Base-by-base conservation (phyloP, 2,113 vertebrate genomes). In the Malurus elegans region DNA sequence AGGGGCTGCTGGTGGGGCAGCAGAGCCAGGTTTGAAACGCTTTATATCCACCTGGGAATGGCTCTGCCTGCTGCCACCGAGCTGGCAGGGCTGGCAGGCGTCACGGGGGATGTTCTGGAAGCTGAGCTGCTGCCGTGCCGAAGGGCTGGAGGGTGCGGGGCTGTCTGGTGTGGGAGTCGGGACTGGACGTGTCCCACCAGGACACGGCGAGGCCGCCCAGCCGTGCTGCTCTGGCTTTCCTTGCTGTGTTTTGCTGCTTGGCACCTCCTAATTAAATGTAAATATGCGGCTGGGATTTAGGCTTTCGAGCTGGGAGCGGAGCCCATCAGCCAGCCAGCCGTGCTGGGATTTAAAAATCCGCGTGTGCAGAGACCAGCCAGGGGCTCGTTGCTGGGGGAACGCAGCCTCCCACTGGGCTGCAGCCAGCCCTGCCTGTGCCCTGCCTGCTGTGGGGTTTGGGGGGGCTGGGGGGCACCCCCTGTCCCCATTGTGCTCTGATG, bases 181-280 rank as follows among this genome's bases (percentile, higher is more conserved):
- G 9, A 36, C 65, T 57, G 92, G 54, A 21, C 21, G 8, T 40
- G 38, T 66, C 84, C 58, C 38, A 12, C 6, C 23, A 23, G 90
- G 69, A 40, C 4, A 1, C 1, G 0, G 40, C 0, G 17, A 58
- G 29, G 65, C 87, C 1, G 2, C 88, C 74, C 95, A 64, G 88
- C 79, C 23, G 0, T 50, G 79, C 79, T 0, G 61, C 80, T 86
- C 60, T 23, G 28, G 23, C 84, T 95, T 70, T 54, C n/a, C 6
- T 74, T 6, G 57, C 92, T 21, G 38, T 73, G 85, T 91, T 90
- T 88, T 93, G 92, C 92, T 86, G 86, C 94, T 94, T 96, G 95
- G 91, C 94, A 94, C 94, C 88, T 96, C 69, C 82, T 97, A 96
- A 95, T 96, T 94, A 97, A 97, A 95, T 97, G 95, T 96, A 97